Conservation (phyloP, 92 coral and sea anemone species). For the Zoanthus solanderi region DNA sequence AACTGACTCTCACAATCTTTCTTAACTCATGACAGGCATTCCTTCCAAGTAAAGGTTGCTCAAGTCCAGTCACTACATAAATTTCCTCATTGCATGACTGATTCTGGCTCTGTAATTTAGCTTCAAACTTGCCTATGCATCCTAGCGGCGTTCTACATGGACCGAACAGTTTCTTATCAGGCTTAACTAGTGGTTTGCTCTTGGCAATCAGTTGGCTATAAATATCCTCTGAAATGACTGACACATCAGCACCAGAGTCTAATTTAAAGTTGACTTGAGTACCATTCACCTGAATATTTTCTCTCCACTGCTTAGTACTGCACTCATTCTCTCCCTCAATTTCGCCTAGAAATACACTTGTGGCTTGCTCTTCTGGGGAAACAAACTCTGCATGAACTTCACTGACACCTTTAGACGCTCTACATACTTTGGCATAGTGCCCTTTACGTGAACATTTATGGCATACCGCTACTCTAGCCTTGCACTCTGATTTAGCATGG, state of each 20-base stretch:
- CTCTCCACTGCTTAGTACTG: conserved; percentile 33
- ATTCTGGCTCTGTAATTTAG: conserved; percentile 40
- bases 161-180: conserved; percentile 35
- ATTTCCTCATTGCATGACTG: conserved; percentile 36
- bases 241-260: conserved; percentile 39
- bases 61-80: conserved; percentile 46
- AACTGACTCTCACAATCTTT: conserved; percentile 7
- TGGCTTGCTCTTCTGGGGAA: conserved; percentile 15
- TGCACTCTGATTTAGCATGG: conserved; percentile 19
- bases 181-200: conserved; percentile 14
- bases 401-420: conserved; percentile 19
- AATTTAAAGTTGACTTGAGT: conserved; percentile 36
- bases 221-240: conserved; percentile 26
- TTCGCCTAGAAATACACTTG: conserved; percentile 28
- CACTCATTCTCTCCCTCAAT: conserved; percentile 21
- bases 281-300: conserved; percentile 28
- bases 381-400: conserved; percentile 8
- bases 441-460: conserved; percentile 22
- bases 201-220: conserved; percentile 15
- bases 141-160: conserved; percentile 43
- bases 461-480: conserved; percentile 17
- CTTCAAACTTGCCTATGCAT: conserved; percentile 50
- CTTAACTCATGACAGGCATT: conserved; percentile 27
- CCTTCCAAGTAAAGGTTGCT: conserved; percentile 48
- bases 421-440: conserved; percentile 28